Evolutionary conservation across 2,888 invertebrate species (phyloP).

Genomic region (Andrena marginata): DNA sequence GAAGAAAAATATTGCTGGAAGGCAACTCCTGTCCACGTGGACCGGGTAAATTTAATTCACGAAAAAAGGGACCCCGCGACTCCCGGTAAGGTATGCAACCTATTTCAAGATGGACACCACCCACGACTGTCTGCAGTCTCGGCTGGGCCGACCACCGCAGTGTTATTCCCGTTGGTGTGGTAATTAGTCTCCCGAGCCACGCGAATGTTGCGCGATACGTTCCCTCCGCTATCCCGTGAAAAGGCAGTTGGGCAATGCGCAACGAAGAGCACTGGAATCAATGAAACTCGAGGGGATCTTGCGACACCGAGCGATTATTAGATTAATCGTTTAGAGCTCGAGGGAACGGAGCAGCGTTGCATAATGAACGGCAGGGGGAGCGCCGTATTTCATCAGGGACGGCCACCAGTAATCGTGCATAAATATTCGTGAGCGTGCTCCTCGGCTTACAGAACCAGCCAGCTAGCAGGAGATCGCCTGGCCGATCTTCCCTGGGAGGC

Average conservation of each 20-base stretch:
- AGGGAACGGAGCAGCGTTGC: too few relatives aligned
- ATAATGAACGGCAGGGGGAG: too few relatives aligned
- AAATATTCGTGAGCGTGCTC: neutral
- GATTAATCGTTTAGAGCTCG: slow-evolving; percentile 14
- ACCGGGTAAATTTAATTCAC: slow-evolving; percentile 9
- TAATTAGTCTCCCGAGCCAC: slow-evolving; percentile 45
- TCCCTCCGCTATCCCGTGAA: neutral
- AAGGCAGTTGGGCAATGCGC: neutral
- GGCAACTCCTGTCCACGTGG: neutral
- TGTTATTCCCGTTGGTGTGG: slow-evolving; percentile 53
- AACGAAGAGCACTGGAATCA: neutral
- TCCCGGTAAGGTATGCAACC: slow-evolving; percentile 47
- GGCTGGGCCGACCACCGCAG: slow-evolving; percentile 62
- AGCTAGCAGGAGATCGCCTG: neutral
- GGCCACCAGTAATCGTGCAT: neutral
- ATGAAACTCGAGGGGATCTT: slow-evolving; percentile 8
- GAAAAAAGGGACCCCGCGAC: slow-evolving; percentile 27
- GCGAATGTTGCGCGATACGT: slow-evolving; percentile 7
- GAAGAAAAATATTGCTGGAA: neutral
- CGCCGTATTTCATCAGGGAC: too few relatives aligned
- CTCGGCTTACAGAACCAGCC: neutral
- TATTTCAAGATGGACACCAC: slow-evolving; percentile 64
- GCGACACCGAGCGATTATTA: neutral
- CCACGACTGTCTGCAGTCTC: slow-evolving; percentile 62
- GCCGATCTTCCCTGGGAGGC: slow-evolving; percentile 10